phyloP scores from a whole-genome alignment of 2,888 invertebrate species.

The Lathronympha strigana region DNA sequence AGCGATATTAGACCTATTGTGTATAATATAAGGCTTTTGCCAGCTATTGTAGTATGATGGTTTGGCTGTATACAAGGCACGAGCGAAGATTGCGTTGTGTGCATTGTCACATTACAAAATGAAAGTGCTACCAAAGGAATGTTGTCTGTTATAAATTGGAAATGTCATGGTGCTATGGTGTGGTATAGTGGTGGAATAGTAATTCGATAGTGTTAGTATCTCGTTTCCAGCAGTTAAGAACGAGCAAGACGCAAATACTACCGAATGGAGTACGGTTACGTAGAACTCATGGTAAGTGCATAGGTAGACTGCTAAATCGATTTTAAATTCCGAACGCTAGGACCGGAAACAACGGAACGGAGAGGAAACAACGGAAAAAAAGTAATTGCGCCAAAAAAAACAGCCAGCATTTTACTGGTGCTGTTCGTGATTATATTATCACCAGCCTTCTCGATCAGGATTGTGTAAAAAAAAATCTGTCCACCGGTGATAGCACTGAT shows the following conservation, averaged over 20 bases:
- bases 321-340: neutral
- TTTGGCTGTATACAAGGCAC: slow-evolving; percentile 5
- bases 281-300: too few species aligned
- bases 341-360: too few species aligned
- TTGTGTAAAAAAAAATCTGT: too few species aligned
- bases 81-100: slow-evolving; percentile 12
- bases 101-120: slow-evolving; percentile 2
- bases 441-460: too few species aligned
- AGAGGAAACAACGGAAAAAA: neutral
- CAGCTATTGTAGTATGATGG: neutral
- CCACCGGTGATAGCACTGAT: too few species aligned
- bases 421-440: too few species aligned
- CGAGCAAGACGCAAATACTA: too few species aligned
- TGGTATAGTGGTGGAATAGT: neutral
- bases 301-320: neutral
- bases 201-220: too few species aligned
- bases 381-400: neutral
- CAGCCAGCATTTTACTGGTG: too few species aligned
- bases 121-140: slow-evolving; percentile 25
- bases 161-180: neutral
- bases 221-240: too few species aligned
- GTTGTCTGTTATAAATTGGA: slow-evolving; percentile 6
- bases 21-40: slow-evolving; percentile 3
- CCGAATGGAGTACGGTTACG: too few species aligned
- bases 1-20: slow-evolving; percentile 6